Base-by-base conservation (phyloP, 2,888 invertebrate species). In the Tethea ocularis region DNA sequence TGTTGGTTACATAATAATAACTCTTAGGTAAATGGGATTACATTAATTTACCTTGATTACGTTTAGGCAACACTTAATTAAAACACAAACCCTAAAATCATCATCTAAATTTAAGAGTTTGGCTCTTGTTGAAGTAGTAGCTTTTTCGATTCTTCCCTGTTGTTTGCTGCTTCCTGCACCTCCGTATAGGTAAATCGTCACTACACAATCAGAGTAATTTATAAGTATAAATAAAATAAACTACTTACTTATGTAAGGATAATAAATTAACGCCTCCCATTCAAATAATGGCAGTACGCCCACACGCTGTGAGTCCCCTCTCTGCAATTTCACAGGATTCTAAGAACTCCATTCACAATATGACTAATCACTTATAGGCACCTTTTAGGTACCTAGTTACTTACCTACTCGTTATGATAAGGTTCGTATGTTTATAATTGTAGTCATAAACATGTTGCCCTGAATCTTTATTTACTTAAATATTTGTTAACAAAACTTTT, bases 201-300 rank as follows among this genome's bases (percentile, higher is more conserved):
- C 20, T 52, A 52, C 1, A n/a, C n/a, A 52, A n/a, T 41, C 1
- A 17, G 10, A 17, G 41, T 41, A 41, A 41, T 46, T 15, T 20
- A 15, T 20, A 46, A 36, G 7, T 13, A 33, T 13, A 33, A 33
- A 72, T 72, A 73, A 68, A 68, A 78, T 77, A 77, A 78, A 75
- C 75, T 23, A 15, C 51, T 51, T 41, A 76, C 66, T 68, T 72
- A 75, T 76, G 76, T 76, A 75, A 74, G 74, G 66, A 75, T 76
- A 82, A 86, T 89, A 88, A 88, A 89, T 89, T 85, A 90, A 88
- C 89, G 86, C 91, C 91, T 89, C 86, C 89, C 86, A 86, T 83
- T 80, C 78, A 78, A 81, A 71, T 62, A 64, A 59, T 56, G 67
- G 63, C 54, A 33, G 54, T 63, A 80, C 89, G 89, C 90, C 91